Percentiles rank a stretch among this genome's conserved stretches.
Evolutionary conservation across 2,797 vertebrate genomes (phyloP).

Genomic region (Brachymystax lenok): DNA sequence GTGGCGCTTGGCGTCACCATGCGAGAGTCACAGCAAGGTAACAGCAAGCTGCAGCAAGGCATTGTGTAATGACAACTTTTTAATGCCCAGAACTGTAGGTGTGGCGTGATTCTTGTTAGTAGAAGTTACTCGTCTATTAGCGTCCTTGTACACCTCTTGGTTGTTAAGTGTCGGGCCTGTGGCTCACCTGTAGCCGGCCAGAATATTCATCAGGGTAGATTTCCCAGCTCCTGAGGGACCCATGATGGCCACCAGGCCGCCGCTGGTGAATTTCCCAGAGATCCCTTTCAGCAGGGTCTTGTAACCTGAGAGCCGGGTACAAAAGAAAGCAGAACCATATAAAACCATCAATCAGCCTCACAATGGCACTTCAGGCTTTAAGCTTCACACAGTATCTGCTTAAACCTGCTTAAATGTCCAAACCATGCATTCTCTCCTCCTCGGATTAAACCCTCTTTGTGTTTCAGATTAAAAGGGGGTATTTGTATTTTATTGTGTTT

Average conservation of each 20-base stretch:
- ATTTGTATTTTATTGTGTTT: slow-evolving; percentile 27
- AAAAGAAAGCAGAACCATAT: slow-evolving; percentile 19
- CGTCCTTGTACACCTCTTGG: neutral
- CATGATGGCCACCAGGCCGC: slow-evolving; percentile 97
- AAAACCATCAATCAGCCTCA: slow-evolving; percentile 4
- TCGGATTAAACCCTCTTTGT: slow-evolving; percentile 35
- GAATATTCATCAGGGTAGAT: slow-evolving; percentile 97
- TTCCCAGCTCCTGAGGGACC: slow-evolving; percentile 97
- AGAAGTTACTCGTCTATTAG: neutral
- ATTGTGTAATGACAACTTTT: neutral
- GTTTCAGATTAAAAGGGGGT: slow-evolving; percentile 17
- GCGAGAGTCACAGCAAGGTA: neutral
- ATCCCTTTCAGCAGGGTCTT: slow-evolving; percentile 98
- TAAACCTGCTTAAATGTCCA: slow-evolving; percentile 9
- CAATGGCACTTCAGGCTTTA: slow-evolving; percentile 5
- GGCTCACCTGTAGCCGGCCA: slow-evolving; percentile 95
- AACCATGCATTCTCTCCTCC: slow-evolving; percentile 4
- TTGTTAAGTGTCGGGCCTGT: neutral
- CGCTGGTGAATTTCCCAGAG: slow-evolving; percentile 92
- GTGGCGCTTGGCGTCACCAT: neutral
- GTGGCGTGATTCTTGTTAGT: neutral
- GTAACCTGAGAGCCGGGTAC: slow-evolving; percentile 78
- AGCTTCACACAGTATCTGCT: slow-evolving; percentile 18
- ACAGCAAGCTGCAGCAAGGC: neutral
- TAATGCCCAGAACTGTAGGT: neutral